Evolutionary conservation across 2,888 invertebrate species (phyloP), one percentile per base, ranked within the genome.

Genomic region (Lamellibrachia satsuma): DNA sequence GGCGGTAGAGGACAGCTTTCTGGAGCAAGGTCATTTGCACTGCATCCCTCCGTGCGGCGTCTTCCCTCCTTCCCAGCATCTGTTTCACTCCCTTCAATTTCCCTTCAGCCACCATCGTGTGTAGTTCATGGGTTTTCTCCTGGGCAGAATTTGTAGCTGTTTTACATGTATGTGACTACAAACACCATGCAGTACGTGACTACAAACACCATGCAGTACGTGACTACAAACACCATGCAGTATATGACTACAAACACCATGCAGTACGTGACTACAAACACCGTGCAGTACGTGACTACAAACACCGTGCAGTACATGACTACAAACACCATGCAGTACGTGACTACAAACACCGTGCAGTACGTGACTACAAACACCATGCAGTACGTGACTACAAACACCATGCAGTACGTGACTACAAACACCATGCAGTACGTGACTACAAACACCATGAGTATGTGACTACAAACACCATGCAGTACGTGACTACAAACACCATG

Each of bases 71-170:
- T 22, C 75, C 75, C 75, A 75, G 11, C 6, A 15, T 22, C 75
- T 75, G 75, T 75, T 75, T 75, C 75, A 75, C 75, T n/a, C 75
- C 75, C n/a, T 22, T 75, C 75, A 75, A n/a, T n/a, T n/a, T 75
- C 22, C 75, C 75, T 75, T 75, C 75, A 3, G 75, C 75, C 75
- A 75, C 75, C 75, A 75, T 75, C 22, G 75, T 75, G n/a, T 75
- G 75, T 75, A 75, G 75, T 75, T 75, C 75, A 75, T n/a, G 75
- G 2, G 75, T 75, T 75, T 75, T 75, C 22, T 75, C 75, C 75
- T 75, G n/a, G 75, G 6, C 15, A n/a, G 75, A 75, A 75, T 75
- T 75, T 75, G 6, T 75, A 57, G 15, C 7, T 8, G 6, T 8
- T 8, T 57, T 57, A 75, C 22, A 75, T 75, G 11, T 6, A 75